These are phyloP conservation scores for Cotesia typhae DNA, from an alignment of 1,140 invertebrate genomes.

Conservation along the genomic window DNA sequence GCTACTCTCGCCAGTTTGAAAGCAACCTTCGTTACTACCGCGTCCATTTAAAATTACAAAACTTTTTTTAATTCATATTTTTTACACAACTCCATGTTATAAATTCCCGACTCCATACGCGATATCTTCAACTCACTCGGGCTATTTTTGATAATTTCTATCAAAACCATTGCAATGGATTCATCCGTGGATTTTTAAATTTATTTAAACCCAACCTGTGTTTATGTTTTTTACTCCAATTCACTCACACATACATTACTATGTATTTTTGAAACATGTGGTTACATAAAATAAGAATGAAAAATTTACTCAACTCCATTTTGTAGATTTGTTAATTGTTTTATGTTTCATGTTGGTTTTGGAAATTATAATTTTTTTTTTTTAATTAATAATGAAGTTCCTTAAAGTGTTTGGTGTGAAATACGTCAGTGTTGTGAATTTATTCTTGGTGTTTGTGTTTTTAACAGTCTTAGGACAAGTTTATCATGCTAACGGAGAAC, in stretches of 20 bases:
- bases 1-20: constrained; percentile 57
- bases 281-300: constrained; percentile 1
- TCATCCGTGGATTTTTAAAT: neutral
- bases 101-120: constrained; percentile 27
- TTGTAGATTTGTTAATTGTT: neutral
- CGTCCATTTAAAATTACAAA: constrained; percentile 44
- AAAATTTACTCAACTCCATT: neutral
- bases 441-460: constrained; percentile 56
- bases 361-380: neutral
- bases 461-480: constrained; percentile 48
- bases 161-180: no score
- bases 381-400: constrained; percentile 1
- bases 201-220: neutral
- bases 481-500: constrained; percentile 43
- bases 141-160: no score
- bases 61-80: neutral
- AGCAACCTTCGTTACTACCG: constrained; percentile 64
- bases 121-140: constrained; percentile 8
- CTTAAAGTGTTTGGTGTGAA: constrained; percentile 15
- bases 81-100: no score
- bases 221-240: no score
- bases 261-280: neutral
- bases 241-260: neutral
- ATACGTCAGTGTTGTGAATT: constrained; percentile 46
- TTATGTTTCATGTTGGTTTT: neutral